Evolutionary conservation across 2,888 invertebrate species (phyloP), one percentile per base, ranked within the genome.

Genomic region (Cabera pusaria): DNA sequence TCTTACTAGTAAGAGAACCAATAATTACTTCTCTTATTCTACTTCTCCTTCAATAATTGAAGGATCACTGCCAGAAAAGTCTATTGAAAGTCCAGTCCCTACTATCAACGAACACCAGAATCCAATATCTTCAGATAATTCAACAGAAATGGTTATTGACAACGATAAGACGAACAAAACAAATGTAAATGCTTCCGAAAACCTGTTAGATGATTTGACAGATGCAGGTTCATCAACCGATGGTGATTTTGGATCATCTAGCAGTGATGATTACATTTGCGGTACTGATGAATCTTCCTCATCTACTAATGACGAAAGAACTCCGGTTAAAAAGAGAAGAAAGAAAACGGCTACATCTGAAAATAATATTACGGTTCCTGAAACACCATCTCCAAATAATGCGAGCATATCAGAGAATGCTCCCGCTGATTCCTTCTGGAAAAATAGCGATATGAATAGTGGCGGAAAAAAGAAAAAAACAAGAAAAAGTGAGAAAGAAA

Each of bases 221-320:
- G 32, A 22, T 20, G 25, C 25, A 25, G 25, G 16, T 25, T 39
- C 39, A 39, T 39, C 39, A 6, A 20, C 20, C 21, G 33, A 39
- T 39, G 39, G 39, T 20, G 33, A 39, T 33, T 39, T 39, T 39
- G 39, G 39, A 39, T 39, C 39, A 21, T 39, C 39, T 39, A 39
- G 33, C 33, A 39, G 39, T 33, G 39, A 39, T 33, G 33, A 39
- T 21, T 39, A 39, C 21, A 39, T 40, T 40, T 34, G 34, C 32
- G 17, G 16, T 39, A 33, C 39, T 39, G 39, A 27, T 39, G 39
- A 39, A 39, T 33, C 22, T 18, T 33, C 20, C 22, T 39, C 33
- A 39, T 33, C 39, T 33, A 33, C 39, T 33, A 21, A 39, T 39
- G 33, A 39, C 17, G 39, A 33, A 39, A 33, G 39, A 39, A 20